phyloP scores from a whole-genome alignment of 2,888 invertebrate species.

The Sinotaia quadrata region DNA sequence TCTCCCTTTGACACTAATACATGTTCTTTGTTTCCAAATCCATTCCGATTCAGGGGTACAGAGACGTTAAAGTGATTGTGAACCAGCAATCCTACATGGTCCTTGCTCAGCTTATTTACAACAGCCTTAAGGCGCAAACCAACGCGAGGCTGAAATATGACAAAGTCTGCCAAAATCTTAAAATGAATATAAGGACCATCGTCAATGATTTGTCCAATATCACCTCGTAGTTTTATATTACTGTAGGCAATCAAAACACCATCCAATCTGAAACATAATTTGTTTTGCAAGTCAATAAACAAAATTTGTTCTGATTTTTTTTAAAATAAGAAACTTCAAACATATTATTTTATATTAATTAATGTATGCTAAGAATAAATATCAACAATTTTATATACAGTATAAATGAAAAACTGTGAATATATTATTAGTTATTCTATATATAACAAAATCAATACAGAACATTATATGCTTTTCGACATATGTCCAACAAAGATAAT shows the following conservation, averaged over 20 bases:
- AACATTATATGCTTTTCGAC: no score
- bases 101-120: conserved; percentile 80
- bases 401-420: no score
- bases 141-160: conserved; percentile 79
- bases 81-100: conserved; percentile 81
- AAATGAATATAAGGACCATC: conserved; percentile 80
- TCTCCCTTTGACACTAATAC: background rate
- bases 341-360: no score
- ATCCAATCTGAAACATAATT: conserved; percentile 77
- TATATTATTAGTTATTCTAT: no score
- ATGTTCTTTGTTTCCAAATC: background rate
- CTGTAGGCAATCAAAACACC: conserved; percentile 81
- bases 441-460: no score
- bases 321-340: no score
- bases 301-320: no score
- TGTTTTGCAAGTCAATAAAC: no score
- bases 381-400: no score
- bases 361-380: no score
- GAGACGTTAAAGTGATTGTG: conserved; percentile 83
- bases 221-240: conserved; percentile 77
- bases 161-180: conserved; percentile 81
- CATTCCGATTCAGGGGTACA: conserved; percentile 73
- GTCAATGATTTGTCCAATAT: conserved; percentile 77
- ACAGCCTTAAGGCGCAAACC: conserved; percentile 77
- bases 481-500: no score